phyloP scores from a whole-genome alignment of 53 echinoderm and acorn worm species.

The Astropecten irregularis region DNA sequence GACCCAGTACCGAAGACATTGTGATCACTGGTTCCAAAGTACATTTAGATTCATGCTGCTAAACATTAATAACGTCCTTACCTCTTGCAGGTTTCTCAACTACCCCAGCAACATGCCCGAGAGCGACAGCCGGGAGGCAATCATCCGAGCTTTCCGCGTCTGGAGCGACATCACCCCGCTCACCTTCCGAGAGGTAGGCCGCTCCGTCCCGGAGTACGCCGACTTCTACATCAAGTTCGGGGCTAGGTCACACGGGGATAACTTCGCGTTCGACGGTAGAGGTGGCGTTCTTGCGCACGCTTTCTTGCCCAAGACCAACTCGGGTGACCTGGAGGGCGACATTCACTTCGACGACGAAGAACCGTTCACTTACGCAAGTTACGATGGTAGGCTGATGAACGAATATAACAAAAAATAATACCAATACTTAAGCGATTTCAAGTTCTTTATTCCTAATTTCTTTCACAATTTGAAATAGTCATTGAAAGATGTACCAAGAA shows the following conservation, averaged over 20 bases:
- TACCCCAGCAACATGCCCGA: slow-evolving; percentile 34
- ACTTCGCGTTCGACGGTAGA: slow-evolving; percentile 82
- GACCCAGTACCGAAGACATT: no score
- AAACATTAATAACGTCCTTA: background rate
- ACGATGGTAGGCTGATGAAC: no score
- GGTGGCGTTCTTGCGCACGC: slow-evolving; percentile 82
- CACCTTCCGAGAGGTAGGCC: slow-evolving; percentile 62
- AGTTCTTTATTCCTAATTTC: no score
- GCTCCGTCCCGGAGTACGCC: slow-evolving; percentile 32
- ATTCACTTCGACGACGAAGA: slow-evolving; percentile 94
- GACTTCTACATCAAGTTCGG: slow-evolving; percentile 86
- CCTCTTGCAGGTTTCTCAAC: slow-evolving; percentile 81
- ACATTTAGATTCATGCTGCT: background rate
- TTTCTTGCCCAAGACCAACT: slow-evolving; percentile 65
- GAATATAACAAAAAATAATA: no score
- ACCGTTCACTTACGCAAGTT: slow-evolving; percentile 51
- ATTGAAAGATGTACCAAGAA: no score
- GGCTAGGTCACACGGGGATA: slow-evolving; percentile 65
- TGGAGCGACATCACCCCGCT: slow-evolving; percentile 82
- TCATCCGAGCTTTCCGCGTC: slow-evolving; percentile 73
- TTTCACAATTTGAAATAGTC: no score
- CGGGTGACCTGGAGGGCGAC: slow-evolving; percentile 81
- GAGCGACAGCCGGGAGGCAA: slow-evolving; percentile 10
- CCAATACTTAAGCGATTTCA: no score
- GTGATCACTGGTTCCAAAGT: background rate